phyloP scores from a whole-genome alignment of 2,113 vertebrate genomes.

The Sceloporus undulatus region DNA sequence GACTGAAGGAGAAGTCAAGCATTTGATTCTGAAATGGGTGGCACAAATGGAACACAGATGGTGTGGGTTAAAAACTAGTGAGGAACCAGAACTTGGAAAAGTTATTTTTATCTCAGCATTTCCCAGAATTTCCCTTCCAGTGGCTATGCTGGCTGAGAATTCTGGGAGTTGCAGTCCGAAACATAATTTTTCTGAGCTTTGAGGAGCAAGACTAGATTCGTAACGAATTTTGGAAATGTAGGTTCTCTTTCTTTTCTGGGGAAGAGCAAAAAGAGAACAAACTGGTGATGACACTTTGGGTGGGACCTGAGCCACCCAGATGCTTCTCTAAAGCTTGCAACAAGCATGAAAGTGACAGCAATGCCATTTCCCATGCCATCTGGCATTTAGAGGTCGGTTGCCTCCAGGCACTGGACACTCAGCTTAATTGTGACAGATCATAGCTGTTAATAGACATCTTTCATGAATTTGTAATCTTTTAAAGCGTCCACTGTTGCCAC shows the following conservation, averaged over 20 bases:
- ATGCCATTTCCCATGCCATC: background rate
- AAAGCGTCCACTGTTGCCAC: background rate
- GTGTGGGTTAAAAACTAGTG: background rate
- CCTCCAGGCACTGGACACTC: too few relatives aligned
- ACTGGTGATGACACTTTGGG: background rate
- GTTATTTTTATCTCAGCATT: too few relatives aligned
- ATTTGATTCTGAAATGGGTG: background rate
- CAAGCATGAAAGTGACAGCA: background rate
- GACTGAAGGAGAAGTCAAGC: background rate
- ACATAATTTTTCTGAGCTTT: too few relatives aligned
- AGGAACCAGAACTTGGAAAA: background rate
- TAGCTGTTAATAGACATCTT: background rate
- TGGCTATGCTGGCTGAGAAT: too few relatives aligned
- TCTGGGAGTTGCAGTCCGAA: too few relatives aligned
- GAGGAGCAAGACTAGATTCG: background rate
- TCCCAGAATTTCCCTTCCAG: too few relatives aligned
- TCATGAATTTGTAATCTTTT: background rate
- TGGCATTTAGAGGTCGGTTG: background rate
- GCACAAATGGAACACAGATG: background rate
- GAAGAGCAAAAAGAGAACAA: background rate
- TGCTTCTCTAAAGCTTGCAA: background rate
- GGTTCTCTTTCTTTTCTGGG: background rate
- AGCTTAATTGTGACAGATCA: too few relatives aligned
- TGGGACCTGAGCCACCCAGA: background rate
- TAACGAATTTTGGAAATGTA: background rate